phyloP scores from a whole-genome alignment of 2,888 invertebrate species.

The Neoascia interrupta region DNA sequence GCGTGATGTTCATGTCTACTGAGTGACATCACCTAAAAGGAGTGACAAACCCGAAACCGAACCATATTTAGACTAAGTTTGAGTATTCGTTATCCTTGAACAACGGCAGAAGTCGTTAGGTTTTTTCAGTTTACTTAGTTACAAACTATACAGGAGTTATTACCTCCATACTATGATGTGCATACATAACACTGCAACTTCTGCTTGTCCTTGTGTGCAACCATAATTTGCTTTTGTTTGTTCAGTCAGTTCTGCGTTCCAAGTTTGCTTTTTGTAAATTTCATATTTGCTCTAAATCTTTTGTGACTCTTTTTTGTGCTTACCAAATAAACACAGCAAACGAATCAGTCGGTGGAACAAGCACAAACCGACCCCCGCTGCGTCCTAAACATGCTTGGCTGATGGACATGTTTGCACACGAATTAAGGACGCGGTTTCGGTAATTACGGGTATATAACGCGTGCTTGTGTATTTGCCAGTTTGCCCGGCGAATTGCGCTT shows the following conservation, averaged over 20 bases:
- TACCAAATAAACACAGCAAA: conserved; percentile 19
- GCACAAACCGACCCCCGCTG: conserved; percentile 3
- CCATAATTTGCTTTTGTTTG: conserved; percentile 39
- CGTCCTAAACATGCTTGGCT: conserved; percentile 9
- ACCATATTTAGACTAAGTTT: too few relatives aligned
- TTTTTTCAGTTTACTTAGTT: too few relatives aligned
- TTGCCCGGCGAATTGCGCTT: conserved; percentile 48
- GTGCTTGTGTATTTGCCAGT: conserved; percentile 29
- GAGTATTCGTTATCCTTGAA: too few relatives aligned
- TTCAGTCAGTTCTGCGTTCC: conserved; percentile 27
- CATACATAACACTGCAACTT: too few relatives aligned
- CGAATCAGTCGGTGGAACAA: not conserved
- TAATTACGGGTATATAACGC: conserved; percentile 64
- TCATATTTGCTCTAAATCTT: conserved; percentile 31
- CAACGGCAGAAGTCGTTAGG: too few relatives aligned
- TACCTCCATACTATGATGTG: too few relatives aligned
- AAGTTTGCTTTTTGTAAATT: conserved; percentile 14
- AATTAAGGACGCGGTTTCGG: conserved; percentile 59
- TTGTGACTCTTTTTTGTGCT: not conserved
- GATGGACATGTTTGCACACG: conserved; percentile 55
- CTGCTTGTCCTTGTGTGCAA: conserved; percentile 35
- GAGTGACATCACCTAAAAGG: too few relatives aligned
- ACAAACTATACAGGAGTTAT: too few relatives aligned
- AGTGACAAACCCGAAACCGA: too few relatives aligned
- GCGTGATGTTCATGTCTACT: too few relatives aligned